Base-by-base conservation (phyloP, 2,888 invertebrate species). In the Eucriotettix oculatus region DNA sequence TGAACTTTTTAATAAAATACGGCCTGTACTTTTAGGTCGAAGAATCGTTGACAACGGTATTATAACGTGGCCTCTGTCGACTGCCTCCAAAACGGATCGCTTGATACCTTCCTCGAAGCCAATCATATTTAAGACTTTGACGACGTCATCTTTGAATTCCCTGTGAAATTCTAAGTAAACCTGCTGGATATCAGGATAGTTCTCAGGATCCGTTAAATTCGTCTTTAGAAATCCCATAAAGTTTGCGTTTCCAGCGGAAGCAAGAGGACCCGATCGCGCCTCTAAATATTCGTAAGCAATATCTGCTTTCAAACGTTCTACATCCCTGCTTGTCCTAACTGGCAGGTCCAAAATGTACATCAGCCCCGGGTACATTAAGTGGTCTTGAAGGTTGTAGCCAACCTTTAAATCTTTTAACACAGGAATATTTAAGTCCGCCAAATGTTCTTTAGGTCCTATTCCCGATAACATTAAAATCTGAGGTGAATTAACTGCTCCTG, bases 351-450 rank as follows among this genome's bases (percentile, higher is more conserved):
- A 29, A 29, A 29, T 29, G 29, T 29, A 29, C 29, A 29, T 29
- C 29, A 29, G 29, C 56, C 29, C 54, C 55, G 11, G 62, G 56
- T 42, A 60, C 64, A 0, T 56, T 64, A 9, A 61, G 66, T 78
- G 77, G 64, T 77, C 73, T 60, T 77, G 78, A 1, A 79, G 68
- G 67, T 79, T 79, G 61, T 71, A 68, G 0, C 79, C 78, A 5
- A 79, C 78, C 17, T 55, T 54, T 54, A 64, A 56, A 55, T 65
- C 60, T 12, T 55, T 54, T 1, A 64, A 57, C n/a, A 62, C 57
- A 11, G 61, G 58, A 11, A 66, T 61, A 10, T 63, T 62, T 10
- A 62, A 17, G 7, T 52, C n/a, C 17, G 54, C 14, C 9, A 66
- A 61, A 44, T 65, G 64, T 10, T 56, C 40, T 17, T 48, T 54